Conservation (phyloP, 1,140 invertebrate genomes). For the Drosophila azteca region DNA sequence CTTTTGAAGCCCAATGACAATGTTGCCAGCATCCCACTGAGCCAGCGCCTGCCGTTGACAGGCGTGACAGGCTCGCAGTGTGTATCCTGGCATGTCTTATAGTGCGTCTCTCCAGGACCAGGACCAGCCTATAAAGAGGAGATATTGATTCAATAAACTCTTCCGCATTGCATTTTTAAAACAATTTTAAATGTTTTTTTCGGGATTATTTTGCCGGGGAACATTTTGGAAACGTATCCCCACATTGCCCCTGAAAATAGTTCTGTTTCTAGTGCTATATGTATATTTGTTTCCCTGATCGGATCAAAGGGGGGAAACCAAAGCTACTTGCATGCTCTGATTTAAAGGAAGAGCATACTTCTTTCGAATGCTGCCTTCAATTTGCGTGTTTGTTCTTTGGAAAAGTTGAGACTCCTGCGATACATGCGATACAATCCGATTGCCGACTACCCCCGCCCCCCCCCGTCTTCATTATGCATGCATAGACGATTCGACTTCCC, state of each 20-base stretch:
- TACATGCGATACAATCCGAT: constrained; percentile 63
- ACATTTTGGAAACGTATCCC: too few species aligned
- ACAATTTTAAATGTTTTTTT: too few species aligned
- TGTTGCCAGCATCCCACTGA: background rate
- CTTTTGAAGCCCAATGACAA: constrained; percentile 33
- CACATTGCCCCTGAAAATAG: too few species aligned
- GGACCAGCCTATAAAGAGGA: too few species aligned
- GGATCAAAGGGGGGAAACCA: background rate
- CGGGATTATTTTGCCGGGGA: too few species aligned
- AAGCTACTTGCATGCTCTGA: background rate
- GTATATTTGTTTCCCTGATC: too few species aligned
- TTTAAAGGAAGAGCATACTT: background rate
- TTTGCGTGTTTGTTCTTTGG: constrained; percentile 2
- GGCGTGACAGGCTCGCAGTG: constrained; percentile 12
- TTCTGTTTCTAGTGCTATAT: too few species aligned
- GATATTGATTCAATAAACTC: too few species aligned
- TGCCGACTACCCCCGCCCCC: constrained; percentile 30
- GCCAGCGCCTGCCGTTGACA: constrained; percentile 19
- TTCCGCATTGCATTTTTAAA: too few species aligned
- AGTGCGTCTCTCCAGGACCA: too few species aligned
- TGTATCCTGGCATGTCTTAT: constrained; percentile 23
- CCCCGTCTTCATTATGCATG: constrained; percentile 74
- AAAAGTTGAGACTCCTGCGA: constrained; percentile 45
- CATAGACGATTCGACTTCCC: constrained; percentile 35
- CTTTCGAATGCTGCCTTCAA: background rate